Conservation (phyloP, 2,113 vertebrate species). For the Murina feae region DNA sequence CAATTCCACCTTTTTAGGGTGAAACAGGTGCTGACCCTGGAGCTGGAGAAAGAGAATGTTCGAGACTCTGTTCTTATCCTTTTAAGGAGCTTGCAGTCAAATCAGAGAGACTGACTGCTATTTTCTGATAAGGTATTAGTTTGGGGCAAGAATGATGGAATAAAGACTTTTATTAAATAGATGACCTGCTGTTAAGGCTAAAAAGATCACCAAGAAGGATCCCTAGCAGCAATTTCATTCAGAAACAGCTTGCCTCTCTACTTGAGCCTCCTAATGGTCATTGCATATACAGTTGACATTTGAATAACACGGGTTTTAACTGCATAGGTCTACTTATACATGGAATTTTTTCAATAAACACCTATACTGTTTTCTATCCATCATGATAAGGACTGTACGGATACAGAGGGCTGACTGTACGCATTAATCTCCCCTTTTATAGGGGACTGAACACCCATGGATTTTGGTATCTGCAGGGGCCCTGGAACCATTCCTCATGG, state of each 20-base stretch:
- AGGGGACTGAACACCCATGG: neutral
- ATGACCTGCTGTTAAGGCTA: neutral
- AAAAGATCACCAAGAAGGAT: neutral
- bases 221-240: neutral
- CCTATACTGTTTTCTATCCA: neutral
- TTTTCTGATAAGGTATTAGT: neutral
- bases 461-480: neutral
- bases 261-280: neutral
- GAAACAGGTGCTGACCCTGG: no score
- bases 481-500: neutral
- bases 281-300: neutral
- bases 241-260: neutral
- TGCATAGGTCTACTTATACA: neutral
- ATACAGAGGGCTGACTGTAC: neutral
- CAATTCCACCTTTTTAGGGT: accelerated
- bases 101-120: neutral
- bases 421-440: neutral
- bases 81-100: neutral
- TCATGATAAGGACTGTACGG: neutral
- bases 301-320: neutral
- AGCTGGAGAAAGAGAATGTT: neutral
- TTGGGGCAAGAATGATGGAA: neutral
- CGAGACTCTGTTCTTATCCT: neutral
- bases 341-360: neutral
- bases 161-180: neutral